phyloP scores from a whole-genome alignment of 2,113 vertebrate species.

The Odocoileus hemionus region DNA sequence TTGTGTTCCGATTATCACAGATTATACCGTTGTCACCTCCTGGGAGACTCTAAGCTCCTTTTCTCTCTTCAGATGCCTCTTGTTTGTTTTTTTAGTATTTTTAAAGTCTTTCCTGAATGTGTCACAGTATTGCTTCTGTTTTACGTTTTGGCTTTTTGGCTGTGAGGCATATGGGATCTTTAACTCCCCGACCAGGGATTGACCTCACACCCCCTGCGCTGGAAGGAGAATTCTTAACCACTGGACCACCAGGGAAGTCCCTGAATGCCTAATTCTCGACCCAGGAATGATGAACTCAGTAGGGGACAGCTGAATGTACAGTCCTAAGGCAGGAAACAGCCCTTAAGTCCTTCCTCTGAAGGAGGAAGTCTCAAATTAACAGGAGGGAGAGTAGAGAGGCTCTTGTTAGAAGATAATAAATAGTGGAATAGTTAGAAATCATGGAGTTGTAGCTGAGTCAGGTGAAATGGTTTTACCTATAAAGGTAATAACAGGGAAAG shows the following conservation, averaged over 20 bases:
- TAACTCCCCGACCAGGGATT: neutral
- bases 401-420: neutral
- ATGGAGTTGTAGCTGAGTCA: neutral
- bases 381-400: neutral
- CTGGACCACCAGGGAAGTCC: neutral
- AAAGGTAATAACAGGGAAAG: neutral
- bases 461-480: neutral
- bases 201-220: neutral
- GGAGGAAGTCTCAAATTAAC: neutral
- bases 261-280: neutral
- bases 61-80: neutral
- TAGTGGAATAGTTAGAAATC: neutral
- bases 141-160: neutral
- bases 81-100: neutral
- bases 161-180: neutral
- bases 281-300: neutral
- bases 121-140: neutral
- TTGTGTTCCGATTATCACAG: neutral
- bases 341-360: neutral
- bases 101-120: neutral
- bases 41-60: neutral
- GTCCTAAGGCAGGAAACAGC: neutral
- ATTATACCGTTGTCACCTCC: accelerated
- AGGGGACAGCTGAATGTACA: neutral
- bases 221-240: neutral